Conservation (phyloP, 53 echinoderm and acorn worm species). For the Hippasteria phrygiana region DNA sequence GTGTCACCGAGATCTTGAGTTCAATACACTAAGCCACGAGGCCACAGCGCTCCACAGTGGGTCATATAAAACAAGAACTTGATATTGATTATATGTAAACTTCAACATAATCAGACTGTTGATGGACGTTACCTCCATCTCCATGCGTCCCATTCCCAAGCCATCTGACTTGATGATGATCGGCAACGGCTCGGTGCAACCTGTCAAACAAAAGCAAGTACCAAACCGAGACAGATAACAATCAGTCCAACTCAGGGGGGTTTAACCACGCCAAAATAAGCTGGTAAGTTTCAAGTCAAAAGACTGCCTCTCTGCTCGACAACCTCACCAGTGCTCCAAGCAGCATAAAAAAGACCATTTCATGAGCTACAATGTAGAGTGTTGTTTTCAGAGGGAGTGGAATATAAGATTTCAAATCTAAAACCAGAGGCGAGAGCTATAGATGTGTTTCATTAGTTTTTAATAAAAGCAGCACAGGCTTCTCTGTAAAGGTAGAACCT, state of each 20-base stretch:
- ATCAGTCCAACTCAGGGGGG: conserved; percentile 1
- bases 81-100: not conserved
- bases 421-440: not conserved
- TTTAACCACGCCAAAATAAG: not conserved
- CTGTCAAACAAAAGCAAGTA: conserved; percentile 60
- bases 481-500: not conserved
- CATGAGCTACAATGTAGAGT: no score
- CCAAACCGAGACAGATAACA: conserved; percentile 58
- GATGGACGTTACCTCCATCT: conserved; percentile 67
- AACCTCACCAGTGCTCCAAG: no score
- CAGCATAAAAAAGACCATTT: no score
- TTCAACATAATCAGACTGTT: not conserved
- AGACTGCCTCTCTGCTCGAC: no score
- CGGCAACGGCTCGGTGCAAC: conserved; percentile 68
- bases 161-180: conserved; percentile 79
- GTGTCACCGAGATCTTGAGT: no score
- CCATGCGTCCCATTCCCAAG: conserved; percentile 79
- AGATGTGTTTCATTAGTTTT: not conserved
- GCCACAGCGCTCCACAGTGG: no score
- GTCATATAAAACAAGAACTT: no score
- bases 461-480: not conserved
- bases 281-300: no score
- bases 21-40: no score
- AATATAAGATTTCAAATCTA: conserved; percentile 5
- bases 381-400: no score